Conservation (phyloP, 2,888 invertebrate species). For the Lordiphosa andalusiaca region DNA sequence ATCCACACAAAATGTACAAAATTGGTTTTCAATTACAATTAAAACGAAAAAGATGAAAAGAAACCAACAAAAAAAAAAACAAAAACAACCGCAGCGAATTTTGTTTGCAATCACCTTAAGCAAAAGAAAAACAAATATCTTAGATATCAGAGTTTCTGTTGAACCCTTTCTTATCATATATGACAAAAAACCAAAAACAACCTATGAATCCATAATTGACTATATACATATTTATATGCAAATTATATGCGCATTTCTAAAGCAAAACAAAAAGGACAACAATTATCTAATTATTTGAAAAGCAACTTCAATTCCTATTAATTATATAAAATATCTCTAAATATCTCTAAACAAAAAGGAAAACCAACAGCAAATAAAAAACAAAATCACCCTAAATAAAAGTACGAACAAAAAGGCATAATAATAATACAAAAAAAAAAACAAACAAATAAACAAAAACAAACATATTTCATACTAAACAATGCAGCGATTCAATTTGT, state of each 20-base stretch:
- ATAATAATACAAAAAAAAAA: conserved; percentile 45
- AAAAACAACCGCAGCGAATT: conserved; percentile 62
- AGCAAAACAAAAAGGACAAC: conserved; percentile 20
- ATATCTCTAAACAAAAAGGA: conserved; percentile 67
- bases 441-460: too few species aligned
- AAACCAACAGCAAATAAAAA: conserved; percentile 10
- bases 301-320: conserved; percentile 74
- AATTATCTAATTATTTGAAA: conserved; percentile 68
- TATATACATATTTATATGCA: conserved; percentile 46
- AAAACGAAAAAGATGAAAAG: conserved; percentile 35
- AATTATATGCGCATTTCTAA: conserved; percentile 56
- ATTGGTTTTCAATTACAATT: conserved; percentile 72
- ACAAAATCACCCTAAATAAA: conserved; percentile 1
- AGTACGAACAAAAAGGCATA: conserved; percentile 36
- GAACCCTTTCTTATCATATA: conserved; percentile 25
- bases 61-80: conserved; percentile 29
- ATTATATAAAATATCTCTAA: conserved; percentile 60
- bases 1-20: conserved; percentile 63
- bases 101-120: conserved; percentile 55
- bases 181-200: neutral
- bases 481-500: neutral
- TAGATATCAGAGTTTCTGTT: conserved; percentile 52
- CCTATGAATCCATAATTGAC: too few species aligned
- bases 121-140: conserved; percentile 42
- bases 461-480: conserved; percentile 64